Conservation (phyloP, 2,797 vertebrate species). For the Hypotaenidia philippensis region DNA sequence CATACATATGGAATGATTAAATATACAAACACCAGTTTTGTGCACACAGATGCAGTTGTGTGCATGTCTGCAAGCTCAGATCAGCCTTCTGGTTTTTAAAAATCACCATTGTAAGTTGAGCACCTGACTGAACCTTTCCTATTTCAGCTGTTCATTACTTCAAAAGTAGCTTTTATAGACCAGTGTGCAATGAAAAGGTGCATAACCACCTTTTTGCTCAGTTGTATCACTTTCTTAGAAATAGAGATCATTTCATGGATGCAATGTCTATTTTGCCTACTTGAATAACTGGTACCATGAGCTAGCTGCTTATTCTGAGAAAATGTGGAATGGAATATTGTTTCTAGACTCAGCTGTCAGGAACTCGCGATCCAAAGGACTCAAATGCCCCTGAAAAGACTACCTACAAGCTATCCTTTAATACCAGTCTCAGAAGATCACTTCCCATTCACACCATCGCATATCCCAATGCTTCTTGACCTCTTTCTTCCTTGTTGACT, state of each 20-base stretch:
- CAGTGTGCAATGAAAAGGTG: neutral
- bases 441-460: neutral
- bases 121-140: neutral
- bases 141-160: neutral
- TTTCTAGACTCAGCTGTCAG: neutral
- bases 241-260: neutral
- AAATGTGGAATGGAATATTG: neutral
- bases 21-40: conserved; percentile 46
- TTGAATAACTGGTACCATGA: neutral
- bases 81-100: neutral
- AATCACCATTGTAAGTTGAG: neutral
- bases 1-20: neutral
- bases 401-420: neutral
- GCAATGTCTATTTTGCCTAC: neutral
- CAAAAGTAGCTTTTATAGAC: neutral
- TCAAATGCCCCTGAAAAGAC: neutral
- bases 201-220: neutral
- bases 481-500: neutral
- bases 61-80: neutral
- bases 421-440: neutral
- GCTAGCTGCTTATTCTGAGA: neutral
- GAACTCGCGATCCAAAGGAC: neutral
- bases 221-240: neutral
- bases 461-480: neutral
- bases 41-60: neutral